Conservation (phyloP, 2,797 vertebrate species). For the Coracias cyanogaster region DNA sequence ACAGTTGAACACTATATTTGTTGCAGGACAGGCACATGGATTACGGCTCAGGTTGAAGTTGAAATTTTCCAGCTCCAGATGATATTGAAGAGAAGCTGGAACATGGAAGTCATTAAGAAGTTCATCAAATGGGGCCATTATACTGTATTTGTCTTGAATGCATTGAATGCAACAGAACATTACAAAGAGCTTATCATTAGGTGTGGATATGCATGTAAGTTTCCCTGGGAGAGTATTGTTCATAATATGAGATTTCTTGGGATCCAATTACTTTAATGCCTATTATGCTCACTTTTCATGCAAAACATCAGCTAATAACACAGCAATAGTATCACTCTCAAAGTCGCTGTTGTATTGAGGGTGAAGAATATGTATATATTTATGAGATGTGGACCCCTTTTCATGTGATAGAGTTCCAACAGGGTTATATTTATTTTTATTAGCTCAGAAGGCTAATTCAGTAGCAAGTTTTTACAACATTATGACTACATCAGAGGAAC, state of each 20-base stretch:
- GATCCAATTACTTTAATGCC: slow-evolving; percentile 47
- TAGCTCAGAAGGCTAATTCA: slow-evolving; percentile 47
- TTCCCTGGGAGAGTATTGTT: slow-evolving; percentile 23
- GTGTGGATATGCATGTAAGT: background rate
- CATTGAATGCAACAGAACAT: background rate
- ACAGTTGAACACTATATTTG: accelerated
- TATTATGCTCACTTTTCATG: slow-evolving; percentile 36
- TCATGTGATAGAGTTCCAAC: slow-evolving; percentile 9
- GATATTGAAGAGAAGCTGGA: background rate
- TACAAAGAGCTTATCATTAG: background rate
- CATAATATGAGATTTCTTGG: background rate
- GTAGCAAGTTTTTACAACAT: slow-evolving; percentile 18
- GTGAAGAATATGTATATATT: slow-evolving; percentile 25
- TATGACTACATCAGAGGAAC: slow-evolving; percentile 4
- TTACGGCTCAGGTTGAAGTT: background rate
- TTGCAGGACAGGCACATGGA: background rate
- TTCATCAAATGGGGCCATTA: background rate
- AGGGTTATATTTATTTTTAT: slow-evolving; percentile 23
- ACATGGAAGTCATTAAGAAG: background rate
- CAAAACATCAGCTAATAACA: slow-evolving; percentile 40
- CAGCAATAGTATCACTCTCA: slow-evolving; percentile 20
- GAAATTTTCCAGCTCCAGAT: background rate
- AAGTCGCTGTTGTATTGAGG: background rate
- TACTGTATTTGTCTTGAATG: background rate
- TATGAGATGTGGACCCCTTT: slow-evolving; percentile 18